Evolutionary conservation across 2,797 vertebrate species (phyloP), one percentile per base, ranked within the genome.

Genomic region (Hydrolagus colliei): DNA sequence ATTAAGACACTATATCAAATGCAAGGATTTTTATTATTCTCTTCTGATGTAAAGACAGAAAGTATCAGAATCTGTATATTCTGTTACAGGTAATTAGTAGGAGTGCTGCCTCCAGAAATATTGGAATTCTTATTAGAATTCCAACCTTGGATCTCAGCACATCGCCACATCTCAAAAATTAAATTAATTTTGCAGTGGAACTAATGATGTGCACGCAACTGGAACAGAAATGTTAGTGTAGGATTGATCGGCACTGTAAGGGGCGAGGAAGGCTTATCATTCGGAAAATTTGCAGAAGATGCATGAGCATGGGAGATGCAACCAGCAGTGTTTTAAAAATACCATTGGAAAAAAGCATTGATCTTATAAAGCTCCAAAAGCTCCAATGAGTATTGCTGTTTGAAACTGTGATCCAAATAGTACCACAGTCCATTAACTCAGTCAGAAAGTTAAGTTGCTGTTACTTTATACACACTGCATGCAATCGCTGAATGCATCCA

Each of bases 191-290:
- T 84, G 68, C 79, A 71, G 65, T 84, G 32, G 32, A 65, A 71
- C 65, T 84, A 84, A 84, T 41, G 65, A 84, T 84, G 79, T 84
- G 79, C 12, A 41, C 71, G 62, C 65, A 84, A 84, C 79, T 84
- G 65, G 79, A 84, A 84, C 79, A 84, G 18, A 84, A 84, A 71
- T 52, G 32, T 84, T 84, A 84, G 79, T 84, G 32, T 35, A 41
- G 79, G 71, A 84, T 84, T 84, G 79, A 71, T 84, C 79, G 67
- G 65, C 79, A 84, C 32, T 52, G 79, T 20, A 84, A 9, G 6
- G 9, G 27, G 18, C 68, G 27, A 68, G 16, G 79, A 68, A 82
- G 9, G 68, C 27, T 68, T 82, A 32, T 82, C 63, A 82, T 82
- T 82, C 63, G 68, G 63, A 82, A 32, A 82, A 82, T 82, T 82